phyloP scores from a whole-genome alignment of 2,888 invertebrate genomes.

The Tiliacea aurago region DNA sequence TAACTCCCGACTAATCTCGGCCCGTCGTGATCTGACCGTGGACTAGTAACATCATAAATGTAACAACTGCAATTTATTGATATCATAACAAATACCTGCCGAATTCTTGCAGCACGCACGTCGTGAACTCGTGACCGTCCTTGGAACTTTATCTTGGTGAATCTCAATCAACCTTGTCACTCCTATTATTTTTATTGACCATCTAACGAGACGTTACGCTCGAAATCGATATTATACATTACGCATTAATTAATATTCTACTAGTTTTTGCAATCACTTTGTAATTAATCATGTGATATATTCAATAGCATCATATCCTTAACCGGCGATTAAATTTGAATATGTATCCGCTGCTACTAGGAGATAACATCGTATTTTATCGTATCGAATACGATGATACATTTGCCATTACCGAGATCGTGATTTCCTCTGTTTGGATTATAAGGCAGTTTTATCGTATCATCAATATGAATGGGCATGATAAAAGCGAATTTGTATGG shows the following conservation, averaged over 20 bases:
- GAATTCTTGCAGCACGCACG: slow-evolving; percentile 79
- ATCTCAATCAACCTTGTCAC: slow-evolving; percentile 78
- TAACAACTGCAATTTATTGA: slow-evolving; percentile 61
- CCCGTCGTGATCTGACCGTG: slow-evolving; percentile 57
- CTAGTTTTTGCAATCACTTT: slow-evolving; percentile 42
- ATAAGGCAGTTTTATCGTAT: slow-evolving; percentile 43
- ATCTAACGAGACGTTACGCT: slow-evolving; percentile 55
- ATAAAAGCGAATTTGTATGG: slow-evolving; percentile 55
- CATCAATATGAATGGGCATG: slow-evolving; percentile 52
- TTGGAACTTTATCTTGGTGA: slow-evolving; percentile 67
- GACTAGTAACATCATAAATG: slow-evolving; percentile 53
- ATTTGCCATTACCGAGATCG: slow-evolving; percentile 39
- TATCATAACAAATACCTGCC: slow-evolving; percentile 70
- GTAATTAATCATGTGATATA: slow-evolving; percentile 60
- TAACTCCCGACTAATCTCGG: slow-evolving; percentile 46
- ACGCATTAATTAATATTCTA: slow-evolving; percentile 62
- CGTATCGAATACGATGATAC: slow-evolving; percentile 37
- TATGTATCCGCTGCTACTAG: slow-evolving; percentile 33
- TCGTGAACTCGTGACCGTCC: slow-evolving; percentile 79
- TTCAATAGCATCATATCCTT: slow-evolving; percentile 37
- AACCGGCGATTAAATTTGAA: slow-evolving; percentile 34
- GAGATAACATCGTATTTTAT: slow-evolving; percentile 29
- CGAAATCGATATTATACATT: slow-evolving; percentile 60
- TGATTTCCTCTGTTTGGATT: slow-evolving; percentile 58
- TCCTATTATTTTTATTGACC: slow-evolving; percentile 73